Evolutionary conservation across 2,888 invertebrate genomes (phyloP).

Genomic region (Andrena bicolor): DNA sequence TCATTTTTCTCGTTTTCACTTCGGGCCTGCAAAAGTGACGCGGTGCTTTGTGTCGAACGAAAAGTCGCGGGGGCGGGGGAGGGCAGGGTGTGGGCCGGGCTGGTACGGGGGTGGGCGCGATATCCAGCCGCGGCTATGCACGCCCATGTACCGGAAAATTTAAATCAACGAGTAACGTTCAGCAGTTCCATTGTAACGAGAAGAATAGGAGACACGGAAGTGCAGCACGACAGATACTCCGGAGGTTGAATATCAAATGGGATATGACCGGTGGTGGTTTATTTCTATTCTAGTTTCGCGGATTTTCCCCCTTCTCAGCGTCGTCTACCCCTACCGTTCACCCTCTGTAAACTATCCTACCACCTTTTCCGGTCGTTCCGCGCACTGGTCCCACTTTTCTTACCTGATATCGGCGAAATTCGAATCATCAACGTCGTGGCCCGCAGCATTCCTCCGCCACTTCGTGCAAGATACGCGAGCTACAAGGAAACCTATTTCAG

Average conservation of each 20-base stretch:
- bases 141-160: constrained; percentile 71
- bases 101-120: constrained; percentile 25
- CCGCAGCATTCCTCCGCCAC: neutral
- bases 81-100: neutral
- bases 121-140: constrained; percentile 52
- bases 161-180: constrained; percentile 75
- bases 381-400: neutral
- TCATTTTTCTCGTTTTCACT: constrained; percentile 47
- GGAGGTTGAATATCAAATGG: constrained; percentile 76
- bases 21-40: constrained; percentile 61
- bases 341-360: neutral
- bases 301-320: neutral
- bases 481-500: too few species aligned
- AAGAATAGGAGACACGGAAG: constrained; percentile 75
- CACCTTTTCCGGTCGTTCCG: neutral
- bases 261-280: constrained; percentile 72
- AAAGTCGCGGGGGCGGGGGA: constrained; percentile 1
- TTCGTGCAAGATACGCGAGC: neutral
- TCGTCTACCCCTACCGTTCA: neutral
- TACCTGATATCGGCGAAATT: neutral
- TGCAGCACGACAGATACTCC: constrained; percentile 72
- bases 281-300: constrained; percentile 67
- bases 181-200: constrained; percentile 74
- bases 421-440: neutral
- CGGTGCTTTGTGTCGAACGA: constrained; percentile 60